Base-by-base conservation (phyloP, 2,797 vertebrate genomes). In the Neopelma chrysocephalum region DNA sequence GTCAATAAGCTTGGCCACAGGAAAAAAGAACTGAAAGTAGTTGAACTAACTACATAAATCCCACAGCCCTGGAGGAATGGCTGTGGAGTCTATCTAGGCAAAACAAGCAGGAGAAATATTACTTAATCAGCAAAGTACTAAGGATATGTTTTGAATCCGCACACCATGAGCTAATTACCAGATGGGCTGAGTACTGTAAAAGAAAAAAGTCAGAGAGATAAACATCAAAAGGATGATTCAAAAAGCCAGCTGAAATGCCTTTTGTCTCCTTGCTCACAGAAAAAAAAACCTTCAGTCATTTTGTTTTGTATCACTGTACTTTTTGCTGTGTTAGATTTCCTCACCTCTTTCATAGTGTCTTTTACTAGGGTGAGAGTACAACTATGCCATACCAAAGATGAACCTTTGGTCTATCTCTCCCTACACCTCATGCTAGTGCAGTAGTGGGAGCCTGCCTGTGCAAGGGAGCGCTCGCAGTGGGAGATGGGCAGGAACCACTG, bases 91-190 rank as follows among this genome's bases (percentile, higher is more conserved):
- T 80, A 57, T 53, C 82, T 90, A 82, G 40, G 71, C 32, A 92
- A 92, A 93, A 87, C 27, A 84, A 90, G 47, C 47, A 60, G 23
- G 36, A 90, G 47, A 94, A 87, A 60, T 70, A 87, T n/a, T 78
- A 48, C 73, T 76, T 93, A 66, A 94, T 60, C 75, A 82, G 48
- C 22, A 73, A 82, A 92, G 40, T 73, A 51, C 56, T 73, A 62
- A 87, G 70, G 56, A 42, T 32, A 5, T 75, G 25, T 88, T 95
- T 94, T 72, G 62, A 93, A 72, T 79, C 73, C 62, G 56, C 61
- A 58, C 58, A 87, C 82, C 80, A 73, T 68, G 68, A 94, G 47
- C 90, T 82, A 90, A 93, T 87, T 72, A 72, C 47, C 73, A 84
- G 88, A 76, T 69, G 51, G 31, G 18, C 40, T 65, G 76, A 92